Evolutionary conservation across 2,888 invertebrate genomes (phyloP), one percentile per base, ranked within the genome.

Genomic region (Campoplex nolae): DNA sequence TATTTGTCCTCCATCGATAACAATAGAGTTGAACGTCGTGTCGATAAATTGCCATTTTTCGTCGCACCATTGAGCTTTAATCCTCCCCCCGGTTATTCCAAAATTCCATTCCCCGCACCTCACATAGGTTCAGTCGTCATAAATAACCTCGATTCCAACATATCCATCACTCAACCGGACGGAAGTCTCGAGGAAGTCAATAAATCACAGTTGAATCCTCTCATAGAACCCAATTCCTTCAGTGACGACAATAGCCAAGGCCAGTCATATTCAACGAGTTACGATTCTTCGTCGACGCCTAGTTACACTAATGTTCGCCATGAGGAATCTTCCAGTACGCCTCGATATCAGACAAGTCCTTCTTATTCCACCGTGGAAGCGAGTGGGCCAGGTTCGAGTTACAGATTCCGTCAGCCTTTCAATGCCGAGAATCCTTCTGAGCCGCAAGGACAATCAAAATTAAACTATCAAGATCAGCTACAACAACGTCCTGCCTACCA

Each of bases 111-210:
- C 92, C 98, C 98, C 0, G 97, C 97, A 18, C 98, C 98, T 0
- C 98, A 98, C 91, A 97, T 98, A 0, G 98, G 98, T 0, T 98
- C 98, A 0, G 97, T 98, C 4, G 97, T 98, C 0, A 96, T 98
- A 1, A 96, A 97, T 90, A 95, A 96, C 8, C 74, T 92, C n/a
- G 93, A 92, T 56, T 90, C 90, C 23, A 74, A 87, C 1, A 88
- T 88, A 11, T n/a, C 85, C 3, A 67, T 88, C 3, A 84, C 84
- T 18, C 68, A 88, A 3, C 88, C 87, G 7, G 88, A 88, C 0
- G 89, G 84, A n/a, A 89, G 76, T 65, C 76, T 86, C 9, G 87
- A 91, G 38, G 87, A 91, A n/a, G 87, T 88, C 32, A 87, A 88
- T 4, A 90, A 91, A 62, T 89, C 91, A 0, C 92, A 85, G 62